Evolutionary conservation across 2,888 invertebrate species (phyloP).

Genomic region (Hemithea aestivaria): DNA sequence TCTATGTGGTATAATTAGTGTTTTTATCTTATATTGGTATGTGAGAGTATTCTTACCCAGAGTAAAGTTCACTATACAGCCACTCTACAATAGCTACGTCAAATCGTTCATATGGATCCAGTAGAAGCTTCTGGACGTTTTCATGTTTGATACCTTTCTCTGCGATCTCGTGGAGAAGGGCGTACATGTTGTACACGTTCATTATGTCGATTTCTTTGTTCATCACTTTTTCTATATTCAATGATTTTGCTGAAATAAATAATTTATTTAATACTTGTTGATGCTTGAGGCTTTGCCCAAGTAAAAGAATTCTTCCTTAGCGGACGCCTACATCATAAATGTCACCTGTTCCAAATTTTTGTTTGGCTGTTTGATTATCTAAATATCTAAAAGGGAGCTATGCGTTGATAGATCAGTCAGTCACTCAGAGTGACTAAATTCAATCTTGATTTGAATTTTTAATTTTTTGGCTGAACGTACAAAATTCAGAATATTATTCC

Average conservation of each 20-base stretch:
- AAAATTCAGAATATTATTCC: too few relatives aligned
- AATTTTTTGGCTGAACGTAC: too few relatives aligned
- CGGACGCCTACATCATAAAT: too few relatives aligned
- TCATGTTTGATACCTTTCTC: constrained; percentile 21
- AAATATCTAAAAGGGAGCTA: too few relatives aligned
- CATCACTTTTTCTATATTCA: constrained; percentile 9
- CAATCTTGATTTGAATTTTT: too few relatives aligned
- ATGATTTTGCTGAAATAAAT: constrained; percentile 5
- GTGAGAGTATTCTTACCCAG: constrained; percentile 34
- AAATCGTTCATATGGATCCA: constrained; percentile 36
- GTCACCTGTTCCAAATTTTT: too few relatives aligned
- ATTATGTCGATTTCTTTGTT: constrained; percentile 3
- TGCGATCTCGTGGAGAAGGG: constrained; percentile 21
- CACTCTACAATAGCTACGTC: constrained; percentile 44
- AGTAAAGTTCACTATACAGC: constrained; percentile 39
- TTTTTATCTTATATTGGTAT: too few relatives aligned
- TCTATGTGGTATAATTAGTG: not conserved
- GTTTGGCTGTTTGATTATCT: too few relatives aligned
- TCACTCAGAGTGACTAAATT: too few relatives aligned
- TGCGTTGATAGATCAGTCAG: too few relatives aligned
- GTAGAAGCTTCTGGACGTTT: constrained; percentile 32
- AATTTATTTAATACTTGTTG: not conserved
- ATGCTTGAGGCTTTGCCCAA: too few relatives aligned
- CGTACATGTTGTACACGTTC: not conserved
- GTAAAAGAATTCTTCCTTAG: too few relatives aligned